Evolutionary conservation across 2,113 vertebrate species (phyloP).

Genomic region (Myocastor coypus): DNA sequence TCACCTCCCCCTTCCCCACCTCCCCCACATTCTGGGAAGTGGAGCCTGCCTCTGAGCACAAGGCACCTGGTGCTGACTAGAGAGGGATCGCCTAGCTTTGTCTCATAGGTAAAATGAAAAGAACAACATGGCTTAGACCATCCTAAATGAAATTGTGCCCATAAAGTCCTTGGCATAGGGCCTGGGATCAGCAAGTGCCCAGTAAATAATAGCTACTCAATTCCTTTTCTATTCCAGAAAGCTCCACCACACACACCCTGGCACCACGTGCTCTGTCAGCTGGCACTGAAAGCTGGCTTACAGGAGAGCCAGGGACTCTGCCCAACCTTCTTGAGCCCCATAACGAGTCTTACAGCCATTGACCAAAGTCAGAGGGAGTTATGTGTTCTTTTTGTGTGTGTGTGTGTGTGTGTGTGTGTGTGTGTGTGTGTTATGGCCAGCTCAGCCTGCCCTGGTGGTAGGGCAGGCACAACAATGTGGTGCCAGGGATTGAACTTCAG

Average conservation of each 20-base stretch:
- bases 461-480: no score
- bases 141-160: neutral
- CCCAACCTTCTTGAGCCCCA: neutral
- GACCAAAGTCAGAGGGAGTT: neutral
- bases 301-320: neutral
- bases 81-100: neutral
- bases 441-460: no score
- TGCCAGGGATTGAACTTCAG: no score
- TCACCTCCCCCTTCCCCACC: neutral
- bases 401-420: no score
- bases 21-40: neutral
- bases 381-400: neutral
- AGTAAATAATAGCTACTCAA: neutral
- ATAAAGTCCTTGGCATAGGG: neutral
- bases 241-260: neutral
- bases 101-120: slow-evolving; percentile 17
- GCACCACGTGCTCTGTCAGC: neutral
- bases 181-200: neutral
- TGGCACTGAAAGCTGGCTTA: neutral
- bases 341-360: neutral
- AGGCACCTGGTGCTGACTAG: neutral
- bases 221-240: slow-evolving; percentile 40
- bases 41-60: neutral
- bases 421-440: no score
- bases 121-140: neutral